These are phyloP conservation scores for Pluvialis apricaria DNA, from an alignment of 2,113 vertebrate species.

Conservation along the genomic window DNA sequence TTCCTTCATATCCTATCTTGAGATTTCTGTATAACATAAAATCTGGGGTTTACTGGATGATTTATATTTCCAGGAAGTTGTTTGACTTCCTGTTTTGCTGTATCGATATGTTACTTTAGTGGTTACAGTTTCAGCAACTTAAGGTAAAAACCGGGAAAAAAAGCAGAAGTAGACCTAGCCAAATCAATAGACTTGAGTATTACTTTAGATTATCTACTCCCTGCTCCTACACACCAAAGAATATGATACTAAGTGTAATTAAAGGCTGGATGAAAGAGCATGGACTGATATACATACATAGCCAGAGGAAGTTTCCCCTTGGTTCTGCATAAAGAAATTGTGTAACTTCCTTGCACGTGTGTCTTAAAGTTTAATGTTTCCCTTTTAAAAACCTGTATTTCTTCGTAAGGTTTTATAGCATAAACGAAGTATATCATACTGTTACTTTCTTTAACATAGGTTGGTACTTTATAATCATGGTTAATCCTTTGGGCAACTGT, in stretches of 20 bases:
- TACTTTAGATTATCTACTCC: not conserved
- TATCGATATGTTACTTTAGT: not conserved
- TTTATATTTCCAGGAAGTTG: not conserved
- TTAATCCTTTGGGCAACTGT: not conserved
- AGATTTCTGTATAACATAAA: not conserved
- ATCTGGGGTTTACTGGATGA: not conserved
- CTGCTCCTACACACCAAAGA: not conserved
- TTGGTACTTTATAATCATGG: not conserved
- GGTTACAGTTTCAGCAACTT: not conserved
- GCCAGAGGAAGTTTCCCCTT: not conserved
- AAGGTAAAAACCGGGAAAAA: not conserved
- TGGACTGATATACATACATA: not conserved
- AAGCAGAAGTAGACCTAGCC: not conserved
- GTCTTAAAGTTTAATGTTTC: not conserved
- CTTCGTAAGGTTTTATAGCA: not conserved
- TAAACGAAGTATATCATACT: not conserved
- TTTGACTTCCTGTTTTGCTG: not conserved
- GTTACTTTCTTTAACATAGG: not conserved
- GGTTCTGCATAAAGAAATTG: not conserved
- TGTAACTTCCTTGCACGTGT: not conserved
- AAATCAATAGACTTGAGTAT: not conserved
- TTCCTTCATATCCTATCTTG: not conserved
- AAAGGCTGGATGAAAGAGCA: not conserved
- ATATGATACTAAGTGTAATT: not conserved
- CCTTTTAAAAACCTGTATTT: not conserved